Evolutionary conservation across 1,140 invertebrate species (phyloP).

Genomic region (Zaprionus davidi): DNA sequence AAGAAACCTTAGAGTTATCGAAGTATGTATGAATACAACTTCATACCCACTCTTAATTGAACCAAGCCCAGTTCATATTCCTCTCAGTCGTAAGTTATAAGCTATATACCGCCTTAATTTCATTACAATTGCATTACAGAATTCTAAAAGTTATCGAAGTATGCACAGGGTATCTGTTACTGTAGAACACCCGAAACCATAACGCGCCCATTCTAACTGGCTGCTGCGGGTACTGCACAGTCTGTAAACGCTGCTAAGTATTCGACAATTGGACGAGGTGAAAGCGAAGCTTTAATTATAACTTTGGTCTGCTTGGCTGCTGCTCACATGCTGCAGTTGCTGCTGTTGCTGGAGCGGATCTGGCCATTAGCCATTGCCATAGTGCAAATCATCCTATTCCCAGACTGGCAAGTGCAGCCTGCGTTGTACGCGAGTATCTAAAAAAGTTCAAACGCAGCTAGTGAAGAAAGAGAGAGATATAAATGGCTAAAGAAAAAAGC

Average conservation of each 20-base stretch:
- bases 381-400: constrained; percentile 47
- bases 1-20: background rate
- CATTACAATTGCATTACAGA: background rate
- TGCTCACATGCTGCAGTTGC: constrained; percentile 21
- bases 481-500: background rate
- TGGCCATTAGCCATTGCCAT: constrained; percentile 44
- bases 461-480: constrained; percentile 16
- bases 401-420: constrained; percentile 24
- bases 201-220: constrained; percentile 16
- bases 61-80: background rate
- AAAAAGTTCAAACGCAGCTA: constrained; percentile 47
- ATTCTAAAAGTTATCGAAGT: background rate
- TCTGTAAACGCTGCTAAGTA: constrained; percentile 45
- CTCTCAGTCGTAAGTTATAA: background rate
- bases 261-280: constrained; percentile 51
- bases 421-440: constrained; percentile 19
- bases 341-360: constrained; percentile 36
- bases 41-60: background rate
- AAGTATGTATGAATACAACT: too few relatives aligned
- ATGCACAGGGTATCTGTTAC: background rate
- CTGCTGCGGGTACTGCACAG: constrained; percentile 19
- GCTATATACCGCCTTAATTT: background rate
- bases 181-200: background rate
- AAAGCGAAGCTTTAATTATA: constrained; percentile 55
- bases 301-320: constrained; percentile 39